phyloP scores from a whole-genome alignment of 2,113 vertebrate species.

The Recurvirostra avosetta region DNA sequence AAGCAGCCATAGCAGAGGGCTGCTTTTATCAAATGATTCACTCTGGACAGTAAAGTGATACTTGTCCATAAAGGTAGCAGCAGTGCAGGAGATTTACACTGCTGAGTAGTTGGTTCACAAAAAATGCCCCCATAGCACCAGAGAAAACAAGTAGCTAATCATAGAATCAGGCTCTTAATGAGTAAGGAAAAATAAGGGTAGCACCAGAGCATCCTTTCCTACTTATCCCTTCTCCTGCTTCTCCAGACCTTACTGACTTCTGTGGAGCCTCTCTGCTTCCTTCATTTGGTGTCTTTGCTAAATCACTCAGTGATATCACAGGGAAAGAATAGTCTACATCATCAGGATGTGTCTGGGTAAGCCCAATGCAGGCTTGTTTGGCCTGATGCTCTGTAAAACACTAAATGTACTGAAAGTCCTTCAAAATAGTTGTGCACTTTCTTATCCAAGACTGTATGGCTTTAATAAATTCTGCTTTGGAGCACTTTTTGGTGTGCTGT shows the following conservation, averaged over 20 bases:
- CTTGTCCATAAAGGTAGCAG: background rate
- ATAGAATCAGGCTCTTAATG: background rate
- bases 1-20: background rate
- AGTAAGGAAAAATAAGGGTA: background rate
- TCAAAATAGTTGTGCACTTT: constrained; percentile 45
- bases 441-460: background rate
- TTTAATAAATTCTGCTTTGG: constrained; percentile 66
- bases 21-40: background rate
- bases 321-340: background rate
- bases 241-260: background rate
- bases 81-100: background rate
- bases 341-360: background rate
- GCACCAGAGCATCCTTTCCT: background rate
- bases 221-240: background rate
- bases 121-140: background rate
- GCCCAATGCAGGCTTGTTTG: background rate
- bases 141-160: background rate
- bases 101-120: background rate
- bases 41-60: background rate
- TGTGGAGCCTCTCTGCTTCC: background rate
- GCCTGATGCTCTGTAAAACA: background rate
- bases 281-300: background rate
- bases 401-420: constrained; percentile 4
- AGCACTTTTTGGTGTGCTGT: constrained; percentile 45
- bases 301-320: background rate